A percentile compares a stretch with the other conserved stretches of the same genome.
phyloP scores from a whole-genome alignment of 1,140 invertebrate species.

The Drosophila lowei region DNA sequence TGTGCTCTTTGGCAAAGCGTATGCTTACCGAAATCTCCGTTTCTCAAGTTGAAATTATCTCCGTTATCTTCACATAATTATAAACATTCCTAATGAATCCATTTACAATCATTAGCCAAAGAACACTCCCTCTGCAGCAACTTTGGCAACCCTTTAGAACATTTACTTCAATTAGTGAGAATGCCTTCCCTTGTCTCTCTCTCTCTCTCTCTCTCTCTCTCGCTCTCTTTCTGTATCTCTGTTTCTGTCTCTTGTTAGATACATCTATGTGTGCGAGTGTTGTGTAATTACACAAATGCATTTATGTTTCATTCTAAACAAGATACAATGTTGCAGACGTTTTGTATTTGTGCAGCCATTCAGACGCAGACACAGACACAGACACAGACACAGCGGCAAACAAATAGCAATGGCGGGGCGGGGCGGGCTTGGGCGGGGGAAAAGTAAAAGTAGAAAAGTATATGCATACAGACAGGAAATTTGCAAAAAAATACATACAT shows the following conservation, averaged over 20 bases:
- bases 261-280: slow-evolving; percentile 52
- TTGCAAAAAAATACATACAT: slow-evolving; percentile 57
- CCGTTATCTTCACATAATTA: slow-evolving; percentile 5
- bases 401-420: background rate
- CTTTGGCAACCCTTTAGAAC: slow-evolving; percentile 51
- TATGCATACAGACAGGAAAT: slow-evolving; percentile 58
- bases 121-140: slow-evolving; percentile 40
- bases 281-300: slow-evolving; percentile 77
- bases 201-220: background rate
- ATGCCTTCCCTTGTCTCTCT: background rate
- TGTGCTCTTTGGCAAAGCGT: background rate
- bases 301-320: slow-evolving; percentile 63
- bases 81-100: slow-evolving; percentile 45
- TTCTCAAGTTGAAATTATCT: slow-evolving; percentile 2
- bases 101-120: slow-evolving; percentile 51
- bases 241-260: slow-evolving; percentile 27
- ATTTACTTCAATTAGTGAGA: slow-evolving; percentile 63
- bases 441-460: slow-evolving; percentile 48
- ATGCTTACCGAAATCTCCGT: background rate
- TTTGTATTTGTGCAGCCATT: slow-evolving; percentile 78
- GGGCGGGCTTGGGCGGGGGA: background rate
- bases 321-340: slow-evolving; percentile 63
- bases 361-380: slow-evolving; percentile 67
- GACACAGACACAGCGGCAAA: slow-evolving; percentile 29
- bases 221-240: background rate